Conservation (phyloP, 2,113 vertebrate genomes). For the Thomomys bottae region DNA sequence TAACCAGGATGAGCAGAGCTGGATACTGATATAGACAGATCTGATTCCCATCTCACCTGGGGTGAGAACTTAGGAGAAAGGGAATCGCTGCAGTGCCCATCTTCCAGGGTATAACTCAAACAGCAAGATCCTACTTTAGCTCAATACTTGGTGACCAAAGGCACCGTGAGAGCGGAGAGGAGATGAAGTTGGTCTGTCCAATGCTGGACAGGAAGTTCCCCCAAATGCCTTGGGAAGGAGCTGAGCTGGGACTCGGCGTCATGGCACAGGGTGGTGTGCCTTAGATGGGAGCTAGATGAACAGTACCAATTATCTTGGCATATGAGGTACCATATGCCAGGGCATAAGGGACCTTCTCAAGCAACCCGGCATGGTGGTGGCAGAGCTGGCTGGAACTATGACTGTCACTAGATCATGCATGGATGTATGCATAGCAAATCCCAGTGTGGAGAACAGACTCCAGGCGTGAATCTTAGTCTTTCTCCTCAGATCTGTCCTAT, state of each 20-base stretch:
- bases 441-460: accelerated
- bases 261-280: neutral
- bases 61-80: neutral
- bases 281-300: neutral
- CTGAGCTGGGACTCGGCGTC: too few species aligned
- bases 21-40: neutral
- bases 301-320: neutral
- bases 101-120: neutral
- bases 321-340: neutral
- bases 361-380: neutral
- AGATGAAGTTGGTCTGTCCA: neutral
- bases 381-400: too few species aligned
- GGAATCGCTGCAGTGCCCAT: neutral
- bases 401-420: neutral
- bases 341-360: neutral
- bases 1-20: neutral
- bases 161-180: neutral
- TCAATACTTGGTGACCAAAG: accelerated
- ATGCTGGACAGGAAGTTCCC: neutral
- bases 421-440: accelerated
- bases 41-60: neutral
- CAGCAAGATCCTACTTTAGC: neutral
- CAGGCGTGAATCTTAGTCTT: neutral
- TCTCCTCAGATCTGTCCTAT: neutral
- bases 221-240: neutral